Evolutionary conservation across 2,113 vertebrate genomes (phyloP).

Genomic region (Megaceryle torquata): DNA sequence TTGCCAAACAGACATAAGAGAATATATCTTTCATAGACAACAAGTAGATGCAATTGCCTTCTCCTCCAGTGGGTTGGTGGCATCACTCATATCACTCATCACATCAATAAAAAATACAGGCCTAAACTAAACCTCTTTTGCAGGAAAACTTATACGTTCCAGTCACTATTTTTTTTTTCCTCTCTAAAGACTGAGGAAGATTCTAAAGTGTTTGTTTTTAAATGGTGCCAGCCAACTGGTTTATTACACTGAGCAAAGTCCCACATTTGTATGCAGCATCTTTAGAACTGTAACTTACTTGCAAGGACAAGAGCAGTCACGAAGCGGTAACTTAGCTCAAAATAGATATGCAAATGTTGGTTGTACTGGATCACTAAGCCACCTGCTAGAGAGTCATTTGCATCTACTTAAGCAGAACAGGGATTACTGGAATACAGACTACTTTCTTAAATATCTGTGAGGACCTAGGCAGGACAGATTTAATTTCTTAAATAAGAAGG

Average conservation of each 20-base stretch:
- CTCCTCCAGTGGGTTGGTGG: background rate
- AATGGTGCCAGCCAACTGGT: no score
- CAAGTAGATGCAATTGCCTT: background rate
- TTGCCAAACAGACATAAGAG: background rate
- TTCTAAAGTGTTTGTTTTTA: background rate
- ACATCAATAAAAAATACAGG: background rate
- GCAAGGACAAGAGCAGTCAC: slow-evolving; percentile 47
- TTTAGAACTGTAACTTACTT: background rate
- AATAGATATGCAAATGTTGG: slow-evolving; percentile 58
- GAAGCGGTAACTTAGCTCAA: slow-evolving; percentile 6
- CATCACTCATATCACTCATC: background rate
- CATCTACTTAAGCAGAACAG: slow-evolving; percentile 14
- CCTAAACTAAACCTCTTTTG: background rate
- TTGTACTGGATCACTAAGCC: slow-evolving; percentile 8
- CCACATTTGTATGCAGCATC: background rate
- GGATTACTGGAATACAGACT: background rate
- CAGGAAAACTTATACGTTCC: background rate
- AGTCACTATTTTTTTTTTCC: background rate
- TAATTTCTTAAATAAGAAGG: background rate
- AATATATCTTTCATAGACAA: background rate
- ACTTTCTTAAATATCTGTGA: background rate
- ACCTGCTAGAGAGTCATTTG: slow-evolving; percentile 32
- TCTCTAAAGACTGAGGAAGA: background rate
- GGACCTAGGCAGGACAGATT: background rate
- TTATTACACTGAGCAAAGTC: background rate